Percentiles rank a stretch among this genome's conserved stretches.
phyloP scores from a whole-genome alignment of 2,888 invertebrate species.

The Catocala fraxini region DNA sequence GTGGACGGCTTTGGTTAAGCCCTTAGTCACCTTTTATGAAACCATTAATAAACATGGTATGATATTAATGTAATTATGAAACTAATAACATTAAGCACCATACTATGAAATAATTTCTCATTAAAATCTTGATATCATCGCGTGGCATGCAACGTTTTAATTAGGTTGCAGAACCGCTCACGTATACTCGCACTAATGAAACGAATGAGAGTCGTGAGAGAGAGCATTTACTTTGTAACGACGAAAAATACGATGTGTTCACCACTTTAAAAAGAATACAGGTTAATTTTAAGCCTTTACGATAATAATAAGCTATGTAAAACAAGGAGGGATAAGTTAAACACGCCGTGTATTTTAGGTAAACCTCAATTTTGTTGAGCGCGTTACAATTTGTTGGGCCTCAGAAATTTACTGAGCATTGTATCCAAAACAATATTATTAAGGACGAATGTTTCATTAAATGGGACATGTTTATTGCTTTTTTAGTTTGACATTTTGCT shows the following conservation, averaged over 20 bases:
- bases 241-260: conserved; percentile 16
- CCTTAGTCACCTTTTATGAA: conserved; percentile 3
- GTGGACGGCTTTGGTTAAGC: conserved; percentile 8
- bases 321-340: conserved; percentile 21
- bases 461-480: conserved; percentile 4
- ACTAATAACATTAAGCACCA: conserved; percentile 14
- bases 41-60: conserved; percentile 1
- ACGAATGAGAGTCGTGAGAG: conserved; percentile 12
- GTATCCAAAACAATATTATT: conserved; percentile 1
- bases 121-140: conserved; percentile 33
- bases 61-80: conserved; percentile 8
- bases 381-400: conserved; percentile 24
- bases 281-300: conserved; percentile 30
- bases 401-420: conserved; percentile 18
- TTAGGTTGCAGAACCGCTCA: conserved; percentile 18
- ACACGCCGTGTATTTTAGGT: conserved; percentile 22
- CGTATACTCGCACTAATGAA: conserved; percentile 10
- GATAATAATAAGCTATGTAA: conserved; percentile 30
- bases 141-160: conserved; percentile 46
- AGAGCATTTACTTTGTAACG: conserved; percentile 22
- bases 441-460: conserved; percentile 1
- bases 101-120: conserved; percentile 21
- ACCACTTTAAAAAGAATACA: conserved; percentile 31
- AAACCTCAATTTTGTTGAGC: conserved; percentile 20
- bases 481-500: neutral